Percentiles rank a stretch among this genome's conserved stretches.
These are phyloP conservation scores for Petrophora chlorosata DNA, from an alignment of 2,888 invertebrate genomes.

Conservation along the genomic window DNA sequence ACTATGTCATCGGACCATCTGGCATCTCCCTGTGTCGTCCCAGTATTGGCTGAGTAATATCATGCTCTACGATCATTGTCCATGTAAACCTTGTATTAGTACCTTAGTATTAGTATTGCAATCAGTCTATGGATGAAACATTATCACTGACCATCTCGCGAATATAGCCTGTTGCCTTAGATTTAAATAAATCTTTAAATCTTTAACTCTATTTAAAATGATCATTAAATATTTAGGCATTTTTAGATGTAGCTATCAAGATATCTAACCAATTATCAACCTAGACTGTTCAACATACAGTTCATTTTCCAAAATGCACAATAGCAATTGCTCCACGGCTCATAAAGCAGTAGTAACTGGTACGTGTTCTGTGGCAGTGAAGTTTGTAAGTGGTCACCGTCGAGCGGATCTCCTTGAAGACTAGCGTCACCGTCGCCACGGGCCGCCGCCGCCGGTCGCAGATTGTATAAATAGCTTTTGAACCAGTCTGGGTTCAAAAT, in stretches of 20 bases:
- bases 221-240: neutral
- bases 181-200: too few species aligned
- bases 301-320: neutral
- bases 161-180: too few species aligned
- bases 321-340: conserved; percentile 6
- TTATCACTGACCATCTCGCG: too few species aligned
- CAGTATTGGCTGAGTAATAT: too few species aligned
- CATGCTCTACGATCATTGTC: too few species aligned
- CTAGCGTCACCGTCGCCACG: conserved; percentile 33
- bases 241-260: neutral
- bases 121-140: too few species aligned
- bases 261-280: neutral
- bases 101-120: too few species aligned
- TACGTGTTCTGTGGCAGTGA: conserved; percentile 6
- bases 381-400: conserved; percentile 32
- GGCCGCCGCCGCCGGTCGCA: conserved; percentile 31
- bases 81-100: too few species aligned
- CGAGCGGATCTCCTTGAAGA: conserved; percentile 55
- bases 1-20: too few species aligned
- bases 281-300: neutral
- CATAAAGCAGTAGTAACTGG: conserved; percentile 9
- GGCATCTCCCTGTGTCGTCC: too few species aligned
- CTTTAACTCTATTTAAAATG: too few species aligned
- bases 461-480: conserved; percentile 21
- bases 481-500: conserved; percentile 20